Evolutionary conservation across 2,113 vertebrate species (phyloP).

Genomic region (Gila orcuttii): DNA sequence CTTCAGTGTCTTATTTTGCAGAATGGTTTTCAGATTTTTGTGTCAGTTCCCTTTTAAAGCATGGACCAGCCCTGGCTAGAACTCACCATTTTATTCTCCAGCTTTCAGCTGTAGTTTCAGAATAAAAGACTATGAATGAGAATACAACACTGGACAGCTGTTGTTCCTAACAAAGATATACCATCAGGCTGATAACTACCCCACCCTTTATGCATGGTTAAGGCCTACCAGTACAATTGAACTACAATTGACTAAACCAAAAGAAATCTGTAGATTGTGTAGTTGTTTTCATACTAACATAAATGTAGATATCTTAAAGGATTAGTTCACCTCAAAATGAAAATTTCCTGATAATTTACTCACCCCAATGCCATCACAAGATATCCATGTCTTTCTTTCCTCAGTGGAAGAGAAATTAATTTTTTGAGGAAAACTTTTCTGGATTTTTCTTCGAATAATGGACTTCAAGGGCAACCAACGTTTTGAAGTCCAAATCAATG

Average conservation of each 20-base stretch:
- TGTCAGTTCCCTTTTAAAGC: conserved; percentile 14
- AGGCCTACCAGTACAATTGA: not conserved
- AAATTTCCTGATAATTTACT: no score
- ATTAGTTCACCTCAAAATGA: no score
- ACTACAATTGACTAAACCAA: not conserved
- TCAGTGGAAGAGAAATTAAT: no score
- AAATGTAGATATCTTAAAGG: not conserved
- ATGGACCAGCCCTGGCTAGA: conserved; percentile 27
- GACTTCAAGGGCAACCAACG: no score
- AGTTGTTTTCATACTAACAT: not conserved
- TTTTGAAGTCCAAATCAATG: no score
- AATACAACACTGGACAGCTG: not conserved
- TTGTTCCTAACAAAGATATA: conserved; percentile 22
- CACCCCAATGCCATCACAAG: no score
- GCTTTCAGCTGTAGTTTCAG: not conserved
- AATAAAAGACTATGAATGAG: not conserved
- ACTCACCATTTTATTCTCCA: not conserved
- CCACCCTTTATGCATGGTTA: conserved; percentile 10
- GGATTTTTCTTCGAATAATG: no score
- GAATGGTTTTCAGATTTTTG: conserved; percentile 29
- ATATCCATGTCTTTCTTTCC: no score
- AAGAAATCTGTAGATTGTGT: not conserved
- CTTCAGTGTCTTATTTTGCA: not conserved
- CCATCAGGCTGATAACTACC: not conserved
- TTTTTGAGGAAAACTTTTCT: no score